These are phyloP conservation scores for Bombyx huttoni DNA, from an alignment of 2,888 invertebrate species.

Conservation along the genomic window DNA sequence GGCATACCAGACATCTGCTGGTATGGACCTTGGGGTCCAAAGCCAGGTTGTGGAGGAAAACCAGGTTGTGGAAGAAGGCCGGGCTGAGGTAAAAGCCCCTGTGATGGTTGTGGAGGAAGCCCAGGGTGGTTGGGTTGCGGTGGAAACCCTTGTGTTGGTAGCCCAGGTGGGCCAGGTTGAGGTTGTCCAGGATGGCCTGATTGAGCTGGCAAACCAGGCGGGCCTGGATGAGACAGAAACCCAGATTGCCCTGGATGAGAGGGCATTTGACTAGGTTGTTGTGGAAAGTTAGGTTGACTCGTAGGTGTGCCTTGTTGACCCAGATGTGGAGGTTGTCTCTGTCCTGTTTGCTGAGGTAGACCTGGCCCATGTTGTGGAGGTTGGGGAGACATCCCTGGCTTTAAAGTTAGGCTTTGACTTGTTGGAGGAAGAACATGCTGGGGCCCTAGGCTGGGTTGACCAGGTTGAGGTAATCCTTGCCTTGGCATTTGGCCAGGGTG, in stretches of 20 bases:
- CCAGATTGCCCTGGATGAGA: conserved; percentile 17
- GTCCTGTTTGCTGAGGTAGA: conserved; percentile 15
- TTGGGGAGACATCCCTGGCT: conserved; percentile 15
- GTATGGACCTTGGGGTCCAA: conserved; percentile 12
- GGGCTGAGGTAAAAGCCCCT: conserved; percentile 9
- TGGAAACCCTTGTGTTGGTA: conserved; percentile 17
- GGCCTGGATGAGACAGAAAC: conserved; percentile 16
- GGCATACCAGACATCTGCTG: conserved; percentile 37
- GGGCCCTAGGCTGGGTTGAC: conserved; percentile 8
- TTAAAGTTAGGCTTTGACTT: conserved; percentile 15
- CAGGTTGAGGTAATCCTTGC: conserved; percentile 9
- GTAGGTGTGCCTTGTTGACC: conserved; percentile 9
- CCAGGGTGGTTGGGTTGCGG: conserved; percentile 17
- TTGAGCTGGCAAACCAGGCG: conserved; percentile 10
- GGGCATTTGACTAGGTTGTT: conserved; percentile 8
- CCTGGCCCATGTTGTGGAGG: conserved; percentile 7
- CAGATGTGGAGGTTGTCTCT: conserved; percentile 3
- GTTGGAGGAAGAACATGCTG: conserved; percentile 6
- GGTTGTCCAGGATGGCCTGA: conserved; percentile 8
- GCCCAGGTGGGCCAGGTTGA: conserved; percentile 12
- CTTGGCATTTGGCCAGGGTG: conserved; percentile 9
- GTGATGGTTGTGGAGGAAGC: conserved; percentile 14
- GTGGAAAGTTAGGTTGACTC: conserved; percentile 14
- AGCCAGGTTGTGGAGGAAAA: conserved; percentile 19
- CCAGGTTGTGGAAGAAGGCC: conserved; percentile 18